phyloP scores from a whole-genome alignment of 2,888 invertebrate species.

The Thysanoteuthis rhombus region DNA sequence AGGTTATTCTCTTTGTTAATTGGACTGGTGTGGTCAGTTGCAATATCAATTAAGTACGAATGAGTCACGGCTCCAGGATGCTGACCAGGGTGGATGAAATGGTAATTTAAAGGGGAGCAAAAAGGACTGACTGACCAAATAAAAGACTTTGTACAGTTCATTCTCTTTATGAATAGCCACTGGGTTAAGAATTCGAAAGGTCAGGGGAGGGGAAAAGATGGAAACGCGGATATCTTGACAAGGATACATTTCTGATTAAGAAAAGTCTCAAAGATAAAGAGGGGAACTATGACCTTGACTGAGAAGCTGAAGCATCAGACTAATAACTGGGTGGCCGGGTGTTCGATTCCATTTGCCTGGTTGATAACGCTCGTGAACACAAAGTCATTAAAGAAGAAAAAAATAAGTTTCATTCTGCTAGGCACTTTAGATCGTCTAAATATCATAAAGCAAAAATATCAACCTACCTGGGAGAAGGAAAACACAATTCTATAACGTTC shows the following conservation, averaged over 20 bases:
- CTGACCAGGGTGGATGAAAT: neutral
- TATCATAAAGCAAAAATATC: no score
- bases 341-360: no score
- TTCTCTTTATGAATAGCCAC: neutral
- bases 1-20: neutral
- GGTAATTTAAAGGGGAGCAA: neutral
- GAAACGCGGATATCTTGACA: neutral
- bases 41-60: neutral
- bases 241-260: neutral
- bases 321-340: no score
- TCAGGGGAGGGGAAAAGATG: neutral
- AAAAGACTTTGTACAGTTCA: neutral
- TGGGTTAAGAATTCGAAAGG: neutral
- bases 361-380: no score
- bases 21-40: neutral
- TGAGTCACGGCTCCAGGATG: neutral
- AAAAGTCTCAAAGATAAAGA: neutral
- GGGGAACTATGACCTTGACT: no score
- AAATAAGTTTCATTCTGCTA: no score
- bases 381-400: no score
- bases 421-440: no score
- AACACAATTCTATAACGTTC: no score
- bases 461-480: no score
- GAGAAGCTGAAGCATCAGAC: no score
- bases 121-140: neutral